A percentile compares a stretch with the other conserved stretches of the same genome.
phyloP scores from a whole-genome alignment of 2,113 vertebrate species.

The Pelobates fuscus region DNA sequence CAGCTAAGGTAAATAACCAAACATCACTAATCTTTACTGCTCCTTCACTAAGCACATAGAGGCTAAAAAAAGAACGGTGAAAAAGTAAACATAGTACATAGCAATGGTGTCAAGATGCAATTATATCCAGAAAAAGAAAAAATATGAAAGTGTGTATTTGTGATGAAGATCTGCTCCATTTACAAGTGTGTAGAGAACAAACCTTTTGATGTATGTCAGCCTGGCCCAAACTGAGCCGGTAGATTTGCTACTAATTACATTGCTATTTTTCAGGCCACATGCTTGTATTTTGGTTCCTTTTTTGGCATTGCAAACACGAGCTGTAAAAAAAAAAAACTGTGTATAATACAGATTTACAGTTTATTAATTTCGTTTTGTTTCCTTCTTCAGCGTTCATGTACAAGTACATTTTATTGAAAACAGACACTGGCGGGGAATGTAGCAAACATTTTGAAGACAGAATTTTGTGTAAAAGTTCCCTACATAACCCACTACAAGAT shows the following conservation, averaged over 20 bases:
- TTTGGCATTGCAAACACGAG: too few species aligned
- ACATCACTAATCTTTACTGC: constrained; percentile 13
- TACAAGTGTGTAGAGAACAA: background rate
- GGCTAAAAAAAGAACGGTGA: background rate
- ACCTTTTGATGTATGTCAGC: background rate
- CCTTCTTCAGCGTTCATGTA: too few species aligned
- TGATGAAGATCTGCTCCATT: background rate
- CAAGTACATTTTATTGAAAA: too few species aligned
- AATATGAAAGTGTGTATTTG: background rate
- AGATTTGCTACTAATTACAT: background rate
- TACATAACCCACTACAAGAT: too few species aligned
- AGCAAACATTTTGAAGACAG: too few species aligned
- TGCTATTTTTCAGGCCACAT: too few species aligned
- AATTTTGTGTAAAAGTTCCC: too few species aligned
- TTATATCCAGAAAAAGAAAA: background rate
- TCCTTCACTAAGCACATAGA: constrained; percentile 8
- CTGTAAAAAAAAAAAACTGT: too few species aligned
- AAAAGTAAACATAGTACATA: constrained; percentile 9
- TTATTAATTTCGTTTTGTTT: too few species aligned
- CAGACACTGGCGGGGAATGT: too few species aligned
- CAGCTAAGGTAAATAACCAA: constrained; percentile 27
- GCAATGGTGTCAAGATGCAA: background rate
- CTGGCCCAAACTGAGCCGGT: background rate
- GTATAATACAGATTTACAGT: too few species aligned
- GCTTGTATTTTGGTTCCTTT: too few species aligned